These are phyloP conservation scores for Philopedon plagiatum DNA, from an alignment of 2,888 invertebrate species.

Conservation along the genomic window DNA sequence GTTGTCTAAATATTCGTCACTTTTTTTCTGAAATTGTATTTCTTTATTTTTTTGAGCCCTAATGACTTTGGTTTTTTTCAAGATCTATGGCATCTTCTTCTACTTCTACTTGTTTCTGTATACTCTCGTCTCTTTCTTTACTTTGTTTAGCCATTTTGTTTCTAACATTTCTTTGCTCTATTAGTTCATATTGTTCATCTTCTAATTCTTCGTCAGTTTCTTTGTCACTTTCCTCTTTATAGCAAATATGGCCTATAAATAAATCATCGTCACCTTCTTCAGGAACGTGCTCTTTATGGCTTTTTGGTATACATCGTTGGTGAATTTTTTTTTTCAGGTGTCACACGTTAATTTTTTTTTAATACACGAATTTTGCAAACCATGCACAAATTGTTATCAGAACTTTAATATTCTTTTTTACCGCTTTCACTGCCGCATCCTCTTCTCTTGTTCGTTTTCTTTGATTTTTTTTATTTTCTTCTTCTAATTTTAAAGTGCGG, in stretches of 20 bases:
- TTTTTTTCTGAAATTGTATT: too few species aligned
- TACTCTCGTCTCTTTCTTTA: too few species aligned
- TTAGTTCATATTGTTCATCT: not conserved
- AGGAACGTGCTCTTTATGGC: not conserved
- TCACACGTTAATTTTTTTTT: not conserved
- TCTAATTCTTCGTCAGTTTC: not conserved
- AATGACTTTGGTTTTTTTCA: too few species aligned
- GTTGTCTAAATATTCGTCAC: too few species aligned
- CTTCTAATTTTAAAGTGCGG: not conserved
- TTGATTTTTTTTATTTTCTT: not conserved
- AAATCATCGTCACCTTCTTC: not conserved
- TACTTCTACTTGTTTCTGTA: too few species aligned
- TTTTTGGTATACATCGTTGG: not conserved
- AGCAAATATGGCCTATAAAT: not conserved
- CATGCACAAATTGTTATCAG: not conserved
- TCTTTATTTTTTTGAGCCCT: too few species aligned
- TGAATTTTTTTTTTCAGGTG: not conserved
- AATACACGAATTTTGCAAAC: not conserved
- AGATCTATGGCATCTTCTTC: too few species aligned
- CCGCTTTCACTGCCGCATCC: not conserved
- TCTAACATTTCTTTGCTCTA: too few species aligned
- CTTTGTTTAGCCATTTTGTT: too few species aligned
- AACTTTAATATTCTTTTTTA: not conserved
- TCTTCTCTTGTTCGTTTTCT: not conserved
- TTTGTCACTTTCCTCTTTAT: not conserved